phyloP scores from a whole-genome alignment of 2,888 invertebrate species.

The Caenorhabditis imperialis region DNA sequence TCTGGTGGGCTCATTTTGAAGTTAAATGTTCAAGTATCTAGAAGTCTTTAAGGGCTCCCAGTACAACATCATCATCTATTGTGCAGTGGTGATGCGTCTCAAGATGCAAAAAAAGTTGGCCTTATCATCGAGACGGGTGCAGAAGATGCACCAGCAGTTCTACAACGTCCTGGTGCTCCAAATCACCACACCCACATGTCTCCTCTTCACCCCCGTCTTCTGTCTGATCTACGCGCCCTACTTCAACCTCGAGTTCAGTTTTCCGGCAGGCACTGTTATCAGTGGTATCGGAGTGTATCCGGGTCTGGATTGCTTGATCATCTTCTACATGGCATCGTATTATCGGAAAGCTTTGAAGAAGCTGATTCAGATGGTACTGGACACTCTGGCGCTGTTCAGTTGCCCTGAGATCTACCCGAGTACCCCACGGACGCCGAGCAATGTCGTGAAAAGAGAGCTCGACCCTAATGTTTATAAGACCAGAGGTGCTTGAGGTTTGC shows the following conservation, averaged over 20 bases:
- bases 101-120: conserved; percentile 1
- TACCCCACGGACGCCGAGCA: too few relatives aligned
- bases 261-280: background rate
- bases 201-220: background rate
- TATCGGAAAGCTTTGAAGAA: background rate
- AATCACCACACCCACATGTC: background rate
- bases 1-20: background rate
- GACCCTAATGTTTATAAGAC: too few relatives aligned
- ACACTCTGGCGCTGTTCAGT: too few relatives aligned
- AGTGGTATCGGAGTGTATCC: background rate
- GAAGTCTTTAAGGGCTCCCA: background rate
- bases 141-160: conserved; percentile 4
- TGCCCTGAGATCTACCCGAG: too few relatives aligned
- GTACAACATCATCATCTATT: conserved; percentile 11
- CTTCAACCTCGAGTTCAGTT: background rate
- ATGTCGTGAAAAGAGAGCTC: too few relatives aligned
- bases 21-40: background rate
- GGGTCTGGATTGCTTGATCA: background rate
- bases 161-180: conserved; percentile 1
- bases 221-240: background rate
- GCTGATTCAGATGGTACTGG: too few relatives aligned
- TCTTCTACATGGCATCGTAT: background rate
- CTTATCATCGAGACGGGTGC: background rate
- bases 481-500: background rate
- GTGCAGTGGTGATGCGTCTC: background rate